Evolutionary conservation across 1,140 invertebrate genomes (phyloP).

Genomic region (Dendroctonus ponderosae): DNA sequence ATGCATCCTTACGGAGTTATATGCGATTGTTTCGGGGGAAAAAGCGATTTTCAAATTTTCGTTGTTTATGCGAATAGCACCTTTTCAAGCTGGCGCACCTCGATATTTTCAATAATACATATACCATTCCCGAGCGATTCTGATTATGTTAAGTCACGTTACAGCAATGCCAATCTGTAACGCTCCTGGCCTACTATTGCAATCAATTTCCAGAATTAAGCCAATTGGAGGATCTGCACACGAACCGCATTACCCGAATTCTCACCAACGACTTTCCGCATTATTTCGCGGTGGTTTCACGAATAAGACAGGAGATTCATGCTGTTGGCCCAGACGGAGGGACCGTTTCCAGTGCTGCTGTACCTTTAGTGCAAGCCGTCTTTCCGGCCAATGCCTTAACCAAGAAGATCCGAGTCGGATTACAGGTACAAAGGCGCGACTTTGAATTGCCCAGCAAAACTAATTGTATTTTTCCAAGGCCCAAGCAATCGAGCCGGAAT

Average conservation of each 20-base stretch:
- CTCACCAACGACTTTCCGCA: conserved; percentile 95
- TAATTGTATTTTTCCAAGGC: conserved; percentile 61
- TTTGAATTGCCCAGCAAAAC: background rate
- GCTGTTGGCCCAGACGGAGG: conserved; percentile 93
- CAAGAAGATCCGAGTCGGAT: conserved; percentile 92
- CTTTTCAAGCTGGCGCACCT: no score
- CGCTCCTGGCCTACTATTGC: no score
- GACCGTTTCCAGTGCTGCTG: conserved; percentile 89
- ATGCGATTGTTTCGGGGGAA: no score
- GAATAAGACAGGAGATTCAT: conserved; percentile 90
- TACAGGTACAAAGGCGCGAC: conserved; percentile 68
- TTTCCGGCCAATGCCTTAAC: conserved; percentile 92
- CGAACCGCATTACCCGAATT: conserved; percentile 85
- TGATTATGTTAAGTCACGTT: no score
- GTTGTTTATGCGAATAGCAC: no score
- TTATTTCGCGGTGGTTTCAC: conserved; percentile 92
- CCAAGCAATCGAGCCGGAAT: conserved; percentile 81
- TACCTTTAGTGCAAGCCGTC: conserved; percentile 92
- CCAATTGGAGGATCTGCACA: conserved; percentile 80
- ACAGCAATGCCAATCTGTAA: no score
- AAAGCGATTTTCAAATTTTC: no score
- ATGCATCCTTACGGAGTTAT: no score
- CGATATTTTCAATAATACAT: no score
- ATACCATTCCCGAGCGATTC: no score
- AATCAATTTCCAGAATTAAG: conserved; percentile 63